Evolutionary conservation across 2,888 invertebrate genomes (phyloP).

Genomic region (Pyralis farinalis): DNA sequence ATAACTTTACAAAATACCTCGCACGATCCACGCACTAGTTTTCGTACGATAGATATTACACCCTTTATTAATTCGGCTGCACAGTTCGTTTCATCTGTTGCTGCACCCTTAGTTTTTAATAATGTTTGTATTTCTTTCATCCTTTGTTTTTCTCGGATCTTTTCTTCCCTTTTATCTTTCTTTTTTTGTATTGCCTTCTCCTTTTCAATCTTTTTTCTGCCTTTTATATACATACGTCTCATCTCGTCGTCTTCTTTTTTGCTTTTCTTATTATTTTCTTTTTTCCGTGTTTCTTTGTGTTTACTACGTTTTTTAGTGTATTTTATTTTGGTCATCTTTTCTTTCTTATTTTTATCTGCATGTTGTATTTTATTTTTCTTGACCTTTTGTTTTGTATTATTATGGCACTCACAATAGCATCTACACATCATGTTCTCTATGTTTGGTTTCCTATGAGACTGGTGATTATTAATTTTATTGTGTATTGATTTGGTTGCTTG

Average conservation of each 20-base stretch:
- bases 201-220: neutral
- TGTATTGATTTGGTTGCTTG: too few relatives aligned
- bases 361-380: too few relatives aligned
- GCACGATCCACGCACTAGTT: constrained; percentile 14
- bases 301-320: too few relatives aligned
- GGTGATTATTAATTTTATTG: too few relatives aligned
- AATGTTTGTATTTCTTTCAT: constrained; percentile 17
- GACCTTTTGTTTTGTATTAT: too few relatives aligned
- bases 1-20: constrained; percentile 22
- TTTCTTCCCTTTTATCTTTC: constrained; percentile 2
- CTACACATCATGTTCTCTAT: too few relatives aligned
- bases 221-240: constrained; percentile 3
- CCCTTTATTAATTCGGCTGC: constrained; percentile 30
- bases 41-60: constrained; percentile 21
- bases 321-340: too few relatives aligned
- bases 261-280: neutral
- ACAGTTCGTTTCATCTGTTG: constrained; percentile 27
- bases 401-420: too few relatives aligned
- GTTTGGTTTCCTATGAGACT: too few relatives aligned
- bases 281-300: too few relatives aligned
- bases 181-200: constrained; percentile 18
- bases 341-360: too few relatives aligned
- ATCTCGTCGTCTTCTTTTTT: constrained; percentile 7
- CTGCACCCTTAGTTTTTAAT: constrained; percentile 24
- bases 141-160: constrained; percentile 14